phyloP scores from a whole-genome alignment of 2,797 vertebrate genomes.

The Dryobates pubescens region DNA sequence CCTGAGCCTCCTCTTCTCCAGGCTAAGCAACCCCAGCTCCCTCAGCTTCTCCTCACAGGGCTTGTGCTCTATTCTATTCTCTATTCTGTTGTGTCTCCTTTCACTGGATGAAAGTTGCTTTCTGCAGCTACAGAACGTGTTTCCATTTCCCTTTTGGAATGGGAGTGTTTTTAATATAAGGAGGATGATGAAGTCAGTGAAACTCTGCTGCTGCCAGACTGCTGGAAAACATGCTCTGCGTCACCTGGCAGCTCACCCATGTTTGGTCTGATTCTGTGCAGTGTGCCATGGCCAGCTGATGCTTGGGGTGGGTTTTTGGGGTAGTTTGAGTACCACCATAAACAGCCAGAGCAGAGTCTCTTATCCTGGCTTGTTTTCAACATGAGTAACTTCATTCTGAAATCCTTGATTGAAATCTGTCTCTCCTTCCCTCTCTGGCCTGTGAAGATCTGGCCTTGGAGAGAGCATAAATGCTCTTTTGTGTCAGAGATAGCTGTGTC shows the following conservation, averaged over 20 bases:
- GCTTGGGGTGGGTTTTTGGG: background rate
- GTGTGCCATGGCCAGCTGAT: background rate
- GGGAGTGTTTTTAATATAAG: background rate
- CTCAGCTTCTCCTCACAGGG: too few relatives aligned
- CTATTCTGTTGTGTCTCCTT: background rate
- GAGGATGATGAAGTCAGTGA: background rate
- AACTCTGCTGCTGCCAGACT: background rate
- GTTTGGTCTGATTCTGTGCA: background rate
- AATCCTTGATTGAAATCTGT: constrained; percentile 14
- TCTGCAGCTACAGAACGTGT: background rate
- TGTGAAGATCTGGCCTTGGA: constrained; percentile 6
- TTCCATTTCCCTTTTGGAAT: background rate
- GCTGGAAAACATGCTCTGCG: background rate
- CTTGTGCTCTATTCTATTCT: too few relatives aligned
- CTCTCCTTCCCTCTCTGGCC: background rate
- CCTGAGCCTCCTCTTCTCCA: too few relatives aligned
- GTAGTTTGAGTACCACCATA: background rate
- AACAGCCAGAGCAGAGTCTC: background rate
- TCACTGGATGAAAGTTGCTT: background rate
- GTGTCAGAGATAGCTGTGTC: constrained; percentile 45
- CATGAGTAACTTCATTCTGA: background rate
- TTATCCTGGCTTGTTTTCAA: background rate
- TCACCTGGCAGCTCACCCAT: background rate
- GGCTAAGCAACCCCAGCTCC: too few relatives aligned
- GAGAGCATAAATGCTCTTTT: constrained; percentile 65